A percentile compares a stretch with the other conserved stretches of the same genome.
Conservation (phyloP, 2,113 vertebrate species). For the Menidia beryllina region DNA sequence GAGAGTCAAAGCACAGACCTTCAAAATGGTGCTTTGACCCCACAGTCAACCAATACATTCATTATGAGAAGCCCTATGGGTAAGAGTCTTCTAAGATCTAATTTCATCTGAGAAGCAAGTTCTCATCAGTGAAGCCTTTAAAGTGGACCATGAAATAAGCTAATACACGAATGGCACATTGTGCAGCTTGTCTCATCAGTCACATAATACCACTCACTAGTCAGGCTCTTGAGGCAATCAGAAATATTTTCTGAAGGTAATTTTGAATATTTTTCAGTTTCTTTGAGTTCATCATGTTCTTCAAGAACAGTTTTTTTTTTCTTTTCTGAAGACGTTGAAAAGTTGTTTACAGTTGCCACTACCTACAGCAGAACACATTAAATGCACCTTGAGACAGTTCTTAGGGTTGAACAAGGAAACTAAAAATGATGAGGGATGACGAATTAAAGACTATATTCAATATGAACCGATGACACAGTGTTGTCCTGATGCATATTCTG, state of each 20-base stretch:
- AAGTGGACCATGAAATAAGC: conserved; percentile 16
- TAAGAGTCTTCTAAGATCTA: background rate
- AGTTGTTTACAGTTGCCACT: no score
- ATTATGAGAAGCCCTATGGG: background rate
- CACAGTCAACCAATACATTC: background rate
- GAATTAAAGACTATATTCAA: no score
- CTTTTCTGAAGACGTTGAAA: no score
- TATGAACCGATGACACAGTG: no score
- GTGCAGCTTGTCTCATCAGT: conserved; percentile 14
- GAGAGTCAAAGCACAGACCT: background rate
- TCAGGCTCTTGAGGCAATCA: conserved; percentile 19
- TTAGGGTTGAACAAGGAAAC: background rate
- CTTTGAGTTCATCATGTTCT: conserved; percentile 19
- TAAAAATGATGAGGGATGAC: background rate
- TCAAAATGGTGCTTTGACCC: background rate
- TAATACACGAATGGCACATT: conserved; percentile 30
- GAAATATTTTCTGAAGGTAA: conserved; percentile 26
- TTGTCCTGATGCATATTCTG: no score
- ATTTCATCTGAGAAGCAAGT: background rate
- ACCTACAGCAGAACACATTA: no score
- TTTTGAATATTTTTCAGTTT: conserved; percentile 11
- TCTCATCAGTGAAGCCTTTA: background rate
- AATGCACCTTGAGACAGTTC: background rate
- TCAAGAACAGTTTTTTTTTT: conserved; percentile 15
- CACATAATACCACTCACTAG: background rate